Evolutionary conservation across 1,140 invertebrate genomes (phyloP), one percentile per base, ranked within the genome.

Genomic region (Cydia pomonella): DNA sequence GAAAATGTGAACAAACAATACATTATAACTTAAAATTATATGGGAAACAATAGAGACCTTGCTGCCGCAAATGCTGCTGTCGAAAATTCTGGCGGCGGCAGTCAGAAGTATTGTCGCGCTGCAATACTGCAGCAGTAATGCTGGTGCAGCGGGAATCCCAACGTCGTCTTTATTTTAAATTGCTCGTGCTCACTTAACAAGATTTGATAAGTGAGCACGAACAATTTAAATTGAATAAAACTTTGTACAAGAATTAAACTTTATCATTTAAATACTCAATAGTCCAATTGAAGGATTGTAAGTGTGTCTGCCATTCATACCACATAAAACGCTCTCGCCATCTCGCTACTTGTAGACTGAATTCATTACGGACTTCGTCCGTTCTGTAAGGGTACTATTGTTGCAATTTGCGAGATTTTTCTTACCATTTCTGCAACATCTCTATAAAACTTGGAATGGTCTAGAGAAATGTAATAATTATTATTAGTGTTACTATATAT

Each of bases 281-380:
- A 53, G 50, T 53, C n/a, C 50, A 18, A 53, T 53, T n/a, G 44
- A 47, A n/a, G 44, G 13, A 47, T 18, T 53, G 50, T 16, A 53
- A 53, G 50, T 53, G n/a, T 53, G 50, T 53, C 50, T 53, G 50
- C 50, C 50, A 18, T 53, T 53, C n/a, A n/a, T 16, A 53, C 3
- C 16, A 18, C 50, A 53, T 53, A 53, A 59, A 59, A 12, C 50
- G 23, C 53, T 59, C 53, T 50, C n/a, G n/a, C 47, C 47, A 1
- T 59, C 53, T 23, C 53, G 18, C 53, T 3, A 23, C 53, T 59
- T 59, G 53, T 23, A 6, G 21, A 23, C 27, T n/a, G 63, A 66
- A 18, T 66, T 66, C 63, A 66, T 66, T 66, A 29, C 59, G 21
- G 63, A 66, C 63, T 66, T 64, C n/a, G 62, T 64, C 62, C 27